Conservation (phyloP, 1,140 invertebrate species). For the Drosophila carrolli region DNA sequence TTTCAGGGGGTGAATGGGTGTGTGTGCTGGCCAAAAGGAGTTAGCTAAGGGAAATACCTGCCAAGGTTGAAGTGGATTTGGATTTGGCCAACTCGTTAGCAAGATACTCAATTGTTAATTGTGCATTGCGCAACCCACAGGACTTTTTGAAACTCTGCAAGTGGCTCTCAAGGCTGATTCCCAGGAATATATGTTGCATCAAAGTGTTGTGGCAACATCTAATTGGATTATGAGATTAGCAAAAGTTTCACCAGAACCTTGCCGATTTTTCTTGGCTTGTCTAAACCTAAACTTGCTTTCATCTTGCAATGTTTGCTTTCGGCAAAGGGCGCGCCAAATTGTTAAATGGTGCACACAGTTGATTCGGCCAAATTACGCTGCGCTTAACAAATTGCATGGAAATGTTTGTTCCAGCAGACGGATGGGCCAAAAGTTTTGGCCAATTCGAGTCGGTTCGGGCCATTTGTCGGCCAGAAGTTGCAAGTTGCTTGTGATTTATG, state of each 20-base stretch:
- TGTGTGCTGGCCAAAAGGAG: conserved; percentile 52
- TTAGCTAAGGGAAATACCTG: conserved; percentile 54
- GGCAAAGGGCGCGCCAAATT: conserved; percentile 46
- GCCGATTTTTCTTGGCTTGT: conserved; percentile 10
- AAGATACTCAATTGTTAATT: conserved; percentile 29
- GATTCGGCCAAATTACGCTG: conserved; percentile 61
- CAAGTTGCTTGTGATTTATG: conserved; percentile 72
- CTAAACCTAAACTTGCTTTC: conserved; percentile 3
- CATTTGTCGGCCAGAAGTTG: conserved; percentile 56
- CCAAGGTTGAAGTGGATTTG: conserved; percentile 20
- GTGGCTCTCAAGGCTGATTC: not conserved
- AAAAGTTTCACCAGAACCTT: conserved; percentile 10
- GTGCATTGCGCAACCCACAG: conserved; percentile 14
- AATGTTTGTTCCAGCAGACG: conserved; percentile 34
- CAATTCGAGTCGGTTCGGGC: conserved; percentile 27
- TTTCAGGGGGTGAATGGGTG: conserved; percentile 4
- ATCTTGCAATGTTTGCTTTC: conserved; percentile 1
- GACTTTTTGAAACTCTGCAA: conserved; percentile 30
- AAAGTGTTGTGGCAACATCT: conserved; percentile 33
- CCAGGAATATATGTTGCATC: conserved; percentile 6
- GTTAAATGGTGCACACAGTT: conserved; percentile 72
- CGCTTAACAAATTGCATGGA: conserved; percentile 62
- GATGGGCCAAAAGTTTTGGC: conserved; percentile 52
- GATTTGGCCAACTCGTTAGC: conserved; percentile 27
- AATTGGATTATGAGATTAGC: conserved; percentile 75